phyloP scores from a whole-genome alignment of 2,888 invertebrate species.

The Druceiella hillmani region DNA sequence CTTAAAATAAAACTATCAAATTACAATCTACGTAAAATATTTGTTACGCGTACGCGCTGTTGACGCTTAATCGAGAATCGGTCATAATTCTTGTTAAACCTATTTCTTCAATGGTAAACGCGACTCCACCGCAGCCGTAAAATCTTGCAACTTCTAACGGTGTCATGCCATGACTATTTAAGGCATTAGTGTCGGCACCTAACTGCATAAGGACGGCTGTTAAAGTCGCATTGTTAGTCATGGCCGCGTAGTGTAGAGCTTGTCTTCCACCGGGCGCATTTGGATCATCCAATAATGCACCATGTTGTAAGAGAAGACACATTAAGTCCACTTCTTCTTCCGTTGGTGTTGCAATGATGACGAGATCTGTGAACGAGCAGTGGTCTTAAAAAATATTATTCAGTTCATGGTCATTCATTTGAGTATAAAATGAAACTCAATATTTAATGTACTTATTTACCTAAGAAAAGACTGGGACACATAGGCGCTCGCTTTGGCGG shows the following conservation, averaged over 20 bases:
- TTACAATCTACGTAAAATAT: too few relatives aligned
- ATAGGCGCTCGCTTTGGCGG: too few relatives aligned
- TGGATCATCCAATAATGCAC: slow-evolving; percentile 35
- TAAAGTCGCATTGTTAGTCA: slow-evolving; percentile 39
- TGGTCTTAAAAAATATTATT: too few relatives aligned
- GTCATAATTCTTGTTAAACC: neutral
- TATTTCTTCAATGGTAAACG: slow-evolving; percentile 23
- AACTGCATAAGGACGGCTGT: slow-evolving; percentile 33
- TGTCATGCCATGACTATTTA: slow-evolving; percentile 37
- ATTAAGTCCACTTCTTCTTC: slow-evolving; percentile 35
- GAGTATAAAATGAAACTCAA: too few relatives aligned
- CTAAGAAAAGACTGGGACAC: too few relatives aligned
- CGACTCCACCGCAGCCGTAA: slow-evolving; percentile 34
- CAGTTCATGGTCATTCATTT: too few relatives aligned
- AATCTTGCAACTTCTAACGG: slow-evolving; percentile 37
- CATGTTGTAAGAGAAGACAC: slow-evolving; percentile 34
- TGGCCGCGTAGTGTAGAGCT: slow-evolving; percentile 47
- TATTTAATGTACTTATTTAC: too few relatives aligned
- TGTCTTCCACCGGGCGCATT: slow-evolving; percentile 40
- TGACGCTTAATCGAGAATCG: neutral
- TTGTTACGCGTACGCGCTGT: too few relatives aligned
- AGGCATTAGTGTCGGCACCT: slow-evolving; percentile 34
- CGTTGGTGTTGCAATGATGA: slow-evolving; percentile 38
- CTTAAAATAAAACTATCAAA: too few relatives aligned
- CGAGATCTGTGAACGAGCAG: slow-evolving; percentile 41